These are phyloP conservation scores for Augochlorella aurata DNA, from an alignment of 2,888 invertebrate genomes.

Conservation along the genomic window DNA sequence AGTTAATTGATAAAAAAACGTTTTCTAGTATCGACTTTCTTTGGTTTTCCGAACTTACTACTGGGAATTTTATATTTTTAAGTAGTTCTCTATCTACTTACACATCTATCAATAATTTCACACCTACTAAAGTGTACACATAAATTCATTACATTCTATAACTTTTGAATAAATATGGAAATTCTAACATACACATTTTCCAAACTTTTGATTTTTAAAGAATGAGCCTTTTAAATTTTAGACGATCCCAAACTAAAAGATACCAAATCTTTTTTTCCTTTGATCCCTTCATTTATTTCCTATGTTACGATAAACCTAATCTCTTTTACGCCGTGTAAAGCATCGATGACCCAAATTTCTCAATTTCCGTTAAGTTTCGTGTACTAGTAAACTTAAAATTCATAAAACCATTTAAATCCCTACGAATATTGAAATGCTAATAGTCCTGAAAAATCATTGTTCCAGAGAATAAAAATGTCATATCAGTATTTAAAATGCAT, in stretches of 20 bases:
- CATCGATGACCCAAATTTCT: slow-evolving; percentile 19
- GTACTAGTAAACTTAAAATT: slow-evolving; percentile 22
- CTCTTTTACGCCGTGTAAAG: slow-evolving; percentile 9
- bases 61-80: slow-evolving; percentile 37
- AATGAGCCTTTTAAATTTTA: slow-evolving; percentile 23
- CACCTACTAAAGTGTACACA: slow-evolving; percentile 31
- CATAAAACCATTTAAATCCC: slow-evolving; percentile 17
- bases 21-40: slow-evolving; percentile 43
- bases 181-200: slow-evolving; percentile 34
- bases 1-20: slow-evolving; percentile 31
- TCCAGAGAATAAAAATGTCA: slow-evolving; percentile 35
- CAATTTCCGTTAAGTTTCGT: slow-evolving; percentile 11
- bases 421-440: slow-evolving; percentile 28
- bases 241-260: slow-evolving; percentile 25
- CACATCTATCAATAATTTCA: slow-evolving; percentile 38
- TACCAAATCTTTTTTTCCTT: slow-evolving; percentile 19
- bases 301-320: slow-evolving; percentile 1
- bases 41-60: slow-evolving; percentile 50
- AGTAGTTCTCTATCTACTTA: slow-evolving; percentile 36
- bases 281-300: slow-evolving; percentile 47
- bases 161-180: slow-evolving; percentile 38
- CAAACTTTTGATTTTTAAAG: slow-evolving; percentile 38
- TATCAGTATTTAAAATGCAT: slow-evolving; percentile 39
- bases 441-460: slow-evolving; percentile 21
- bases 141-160: slow-evolving; percentile 43